These are phyloP conservation scores for Calameuta filiformis DNA, from an alignment of 2,888 invertebrate genomes.

Conservation along the genomic window DNA sequence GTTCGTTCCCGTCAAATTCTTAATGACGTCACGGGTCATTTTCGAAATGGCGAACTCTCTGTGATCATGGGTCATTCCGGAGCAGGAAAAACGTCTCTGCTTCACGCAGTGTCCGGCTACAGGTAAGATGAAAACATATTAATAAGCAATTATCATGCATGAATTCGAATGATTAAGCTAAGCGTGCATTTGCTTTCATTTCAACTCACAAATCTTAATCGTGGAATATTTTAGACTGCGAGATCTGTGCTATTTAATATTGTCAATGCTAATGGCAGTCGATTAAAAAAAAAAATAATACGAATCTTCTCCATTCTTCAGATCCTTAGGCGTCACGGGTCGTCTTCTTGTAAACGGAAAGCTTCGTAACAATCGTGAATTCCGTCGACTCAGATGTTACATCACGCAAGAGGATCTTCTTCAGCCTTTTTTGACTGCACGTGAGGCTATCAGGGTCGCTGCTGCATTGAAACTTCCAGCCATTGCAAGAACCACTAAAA, in stretches of 20 bases:
- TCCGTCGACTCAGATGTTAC: constrained; percentile 81
- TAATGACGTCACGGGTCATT: constrained; percentile 73
- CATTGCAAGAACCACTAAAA: constrained; percentile 35
- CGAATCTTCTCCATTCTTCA: constrained; percentile 46
- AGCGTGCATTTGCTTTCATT: neutral
- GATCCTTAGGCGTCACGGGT: constrained; percentile 76
- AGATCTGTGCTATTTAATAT: neutral
- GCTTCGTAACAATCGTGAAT: constrained; percentile 72
- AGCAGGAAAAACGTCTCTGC: constrained; percentile 81
- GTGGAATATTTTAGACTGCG: constrained; percentile 36
- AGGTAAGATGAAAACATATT: constrained; percentile 67
- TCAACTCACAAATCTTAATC: neutral
- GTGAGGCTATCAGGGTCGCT: constrained; percentile 83
- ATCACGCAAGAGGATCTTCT: constrained; percentile 84
- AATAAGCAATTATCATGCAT: neutral
- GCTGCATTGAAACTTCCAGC: constrained; percentile 78
- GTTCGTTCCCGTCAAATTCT: constrained; percentile 70
- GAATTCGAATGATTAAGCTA: neutral
- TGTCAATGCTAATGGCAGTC: neutral
- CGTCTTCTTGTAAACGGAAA: constrained; percentile 76
- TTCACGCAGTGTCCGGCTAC: constrained; percentile 82
- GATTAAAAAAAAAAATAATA: neutral
- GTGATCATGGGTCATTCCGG: constrained; percentile 79
- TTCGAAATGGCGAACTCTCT: constrained; percentile 73
- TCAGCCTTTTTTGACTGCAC: constrained; percentile 78